phyloP scores from a whole-genome alignment of 2,797 vertebrate genomes.

The Onychomys leucogaster region DNA sequence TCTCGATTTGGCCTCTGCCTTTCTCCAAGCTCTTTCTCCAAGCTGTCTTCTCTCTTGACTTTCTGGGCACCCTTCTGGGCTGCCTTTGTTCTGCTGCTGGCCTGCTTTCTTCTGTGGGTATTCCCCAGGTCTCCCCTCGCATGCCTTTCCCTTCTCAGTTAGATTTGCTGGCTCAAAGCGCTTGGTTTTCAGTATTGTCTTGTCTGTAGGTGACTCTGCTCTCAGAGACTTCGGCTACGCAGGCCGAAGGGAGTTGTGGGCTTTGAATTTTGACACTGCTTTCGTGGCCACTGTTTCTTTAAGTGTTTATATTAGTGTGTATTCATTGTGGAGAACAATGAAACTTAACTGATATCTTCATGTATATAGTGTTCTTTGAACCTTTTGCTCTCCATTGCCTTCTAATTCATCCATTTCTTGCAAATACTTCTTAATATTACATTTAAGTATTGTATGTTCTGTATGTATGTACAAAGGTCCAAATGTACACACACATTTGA shows the following conservation, averaged over 20 bases:
- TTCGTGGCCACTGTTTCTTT: background rate
- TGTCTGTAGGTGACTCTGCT: background rate
- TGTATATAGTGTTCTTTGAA: background rate
- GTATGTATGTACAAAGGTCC: background rate
- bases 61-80: conserved; percentile 66
- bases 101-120: conserved; percentile 54
- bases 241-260: background rate
- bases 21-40: conserved; percentile 69
- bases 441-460: conserved; percentile 40
- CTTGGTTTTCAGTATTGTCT: conserved; percentile 72
- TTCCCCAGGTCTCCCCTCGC: conserved; percentile 59
- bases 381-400: background rate
- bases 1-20: conserved; percentile 72
- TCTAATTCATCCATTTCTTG: background rate
- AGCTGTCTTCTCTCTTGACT: conserved; percentile 71
- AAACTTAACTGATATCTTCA: background rate
- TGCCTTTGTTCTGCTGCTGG: conserved; percentile 74
- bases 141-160: conserved; percentile 48
- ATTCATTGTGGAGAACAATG: background rate
- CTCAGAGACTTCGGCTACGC: background rate
- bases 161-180: conserved; percentile 1
- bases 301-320: background rate
- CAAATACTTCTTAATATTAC: background rate
- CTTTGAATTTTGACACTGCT: conserved; percentile 36
- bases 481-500: too few species aligned